A percentile compares a stretch with the other conserved stretches of the same genome.
Conservation (phyloP, 2,797 vertebrate genomes). For the Xerus rutilus region DNA sequence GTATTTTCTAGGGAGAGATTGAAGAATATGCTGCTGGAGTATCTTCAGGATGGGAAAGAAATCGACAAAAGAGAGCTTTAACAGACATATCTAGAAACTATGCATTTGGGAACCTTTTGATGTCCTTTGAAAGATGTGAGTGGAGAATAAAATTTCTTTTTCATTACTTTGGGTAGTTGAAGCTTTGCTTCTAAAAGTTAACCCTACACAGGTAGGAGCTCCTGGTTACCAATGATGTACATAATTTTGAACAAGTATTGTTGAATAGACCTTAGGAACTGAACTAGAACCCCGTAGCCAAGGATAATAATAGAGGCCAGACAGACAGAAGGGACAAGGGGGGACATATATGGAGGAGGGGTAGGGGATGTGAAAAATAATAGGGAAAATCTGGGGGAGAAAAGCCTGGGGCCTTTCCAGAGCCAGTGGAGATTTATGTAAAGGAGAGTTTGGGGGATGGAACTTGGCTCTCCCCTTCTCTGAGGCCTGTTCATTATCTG, state of each 20-base stretch:
- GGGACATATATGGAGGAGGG: not conserved
- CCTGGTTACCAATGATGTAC: not conserved
- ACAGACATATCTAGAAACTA: slow-evolving; percentile 12
- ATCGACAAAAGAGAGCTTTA: not conserved
- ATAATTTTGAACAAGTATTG: not conserved
- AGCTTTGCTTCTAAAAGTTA: slow-evolving; percentile 37
- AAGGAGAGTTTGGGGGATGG: not conserved
- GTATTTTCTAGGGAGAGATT: not conserved
- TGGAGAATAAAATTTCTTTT: slow-evolving; percentile 48
- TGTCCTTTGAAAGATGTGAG: slow-evolving; percentile 37
- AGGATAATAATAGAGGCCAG: not conserved
- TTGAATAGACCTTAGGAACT: too few relatives aligned
- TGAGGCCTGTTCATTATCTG: not conserved
- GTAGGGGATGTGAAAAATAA: not conserved
- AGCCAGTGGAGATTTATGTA: not conserved
- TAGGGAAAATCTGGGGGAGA: not conserved
- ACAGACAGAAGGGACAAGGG: not conserved
- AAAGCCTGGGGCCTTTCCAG: not conserved
- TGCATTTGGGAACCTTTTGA: not conserved
- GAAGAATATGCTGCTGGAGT: not conserved
- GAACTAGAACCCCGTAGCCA: not conserved
- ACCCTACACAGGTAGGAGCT: not conserved
- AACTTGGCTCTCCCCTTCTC: not conserved
- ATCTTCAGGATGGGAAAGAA: not conserved
- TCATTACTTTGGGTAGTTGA: slow-evolving; percentile 17